Conservation (phyloP, 2,113 vertebrate species). For the Gopherus evgoodei region DNA sequence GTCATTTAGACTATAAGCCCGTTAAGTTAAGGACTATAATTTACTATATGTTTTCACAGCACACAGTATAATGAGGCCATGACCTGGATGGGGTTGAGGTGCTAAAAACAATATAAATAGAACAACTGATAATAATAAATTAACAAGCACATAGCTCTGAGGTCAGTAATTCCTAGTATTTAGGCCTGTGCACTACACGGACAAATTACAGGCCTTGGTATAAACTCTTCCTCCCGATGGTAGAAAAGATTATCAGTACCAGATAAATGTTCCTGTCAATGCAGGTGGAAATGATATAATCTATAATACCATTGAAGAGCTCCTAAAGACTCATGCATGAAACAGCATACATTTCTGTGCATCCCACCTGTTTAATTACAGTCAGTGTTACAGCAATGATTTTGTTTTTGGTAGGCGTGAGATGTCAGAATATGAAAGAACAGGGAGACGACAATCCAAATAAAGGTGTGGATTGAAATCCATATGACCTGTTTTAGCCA, state of each 20-base stretch:
- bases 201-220: not conserved
- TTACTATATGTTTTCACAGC: not conserved
- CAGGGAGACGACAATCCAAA: not conserved
- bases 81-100: not conserved
- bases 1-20: slow-evolving; percentile 40
- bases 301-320: not conserved
- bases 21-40: not conserved
- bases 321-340: not conserved
- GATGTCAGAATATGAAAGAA: not conserved
- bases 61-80: not conserved
- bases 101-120: not conserved
- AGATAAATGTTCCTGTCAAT: not conserved
- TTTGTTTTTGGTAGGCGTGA: not conserved
- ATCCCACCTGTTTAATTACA: not conserved
- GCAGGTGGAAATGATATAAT: not conserved
- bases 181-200: not conserved
- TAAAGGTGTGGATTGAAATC: slow-evolving; percentile 10
- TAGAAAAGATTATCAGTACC: not conserved
- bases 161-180: not conserved
- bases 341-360: not conserved
- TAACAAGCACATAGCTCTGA: not conserved
- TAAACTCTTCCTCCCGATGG: not conserved
- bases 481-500: not conserved
- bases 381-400: fast-evolving
- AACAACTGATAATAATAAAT: not conserved